Evolutionary conservation across 2,113 vertebrate species (phyloP).

Genomic region (Nanorana parkeri): DNA sequence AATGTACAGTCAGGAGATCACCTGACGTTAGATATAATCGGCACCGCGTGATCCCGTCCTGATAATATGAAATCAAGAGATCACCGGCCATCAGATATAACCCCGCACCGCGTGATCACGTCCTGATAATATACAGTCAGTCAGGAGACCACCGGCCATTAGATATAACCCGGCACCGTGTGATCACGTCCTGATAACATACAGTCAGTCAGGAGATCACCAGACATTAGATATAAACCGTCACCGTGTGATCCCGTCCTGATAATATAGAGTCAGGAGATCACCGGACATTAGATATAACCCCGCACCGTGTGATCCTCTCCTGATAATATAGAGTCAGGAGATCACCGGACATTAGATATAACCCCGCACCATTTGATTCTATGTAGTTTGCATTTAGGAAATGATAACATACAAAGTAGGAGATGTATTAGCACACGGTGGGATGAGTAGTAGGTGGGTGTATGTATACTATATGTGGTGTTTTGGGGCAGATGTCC

Average conservation of each 20-base stretch:
- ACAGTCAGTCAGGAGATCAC: slow-evolving; percentile 2
- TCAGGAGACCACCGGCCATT: no score
- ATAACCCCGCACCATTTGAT: background rate
- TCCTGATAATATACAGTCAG: no score
- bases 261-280: no score
- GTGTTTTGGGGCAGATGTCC: slow-evolving; percentile 51
- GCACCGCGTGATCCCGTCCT: no score
- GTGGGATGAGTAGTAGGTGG: background rate
- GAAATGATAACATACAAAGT: background rate
- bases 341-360: background rate
- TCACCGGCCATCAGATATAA: no score
- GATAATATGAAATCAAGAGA: no score
- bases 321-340: background rate
- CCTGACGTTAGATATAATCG: no score
- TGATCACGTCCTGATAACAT: background rate
- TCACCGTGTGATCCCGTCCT: background rate
- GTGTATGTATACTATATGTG: slow-evolving; percentile 28
- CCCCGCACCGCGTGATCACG: no score
- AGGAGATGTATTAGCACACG: background rate
- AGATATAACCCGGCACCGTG: background rate
- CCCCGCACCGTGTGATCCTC: background rate
- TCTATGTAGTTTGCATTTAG: background rate
- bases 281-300: background rate
- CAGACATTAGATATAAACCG: background rate
- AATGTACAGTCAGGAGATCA: no score